These are phyloP conservation scores for Ypsolopha scabrella DNA, from an alignment of 2,888 invertebrate genomes.

Conservation along the genomic window DNA sequence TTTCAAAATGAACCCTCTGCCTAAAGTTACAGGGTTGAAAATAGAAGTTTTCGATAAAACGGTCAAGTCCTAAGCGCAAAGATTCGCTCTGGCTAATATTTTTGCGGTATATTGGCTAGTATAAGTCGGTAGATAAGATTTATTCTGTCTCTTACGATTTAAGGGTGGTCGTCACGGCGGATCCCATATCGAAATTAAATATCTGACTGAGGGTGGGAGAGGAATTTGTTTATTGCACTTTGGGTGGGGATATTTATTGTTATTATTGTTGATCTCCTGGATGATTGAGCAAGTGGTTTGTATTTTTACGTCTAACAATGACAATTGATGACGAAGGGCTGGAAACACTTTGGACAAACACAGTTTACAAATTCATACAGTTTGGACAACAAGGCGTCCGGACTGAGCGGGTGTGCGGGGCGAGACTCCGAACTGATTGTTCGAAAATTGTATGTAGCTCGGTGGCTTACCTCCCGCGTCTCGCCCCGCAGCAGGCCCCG, in stretches of 20 bases:
- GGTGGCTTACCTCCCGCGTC: too few species aligned
- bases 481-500: too few species aligned
- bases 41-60: conserved; percentile 15
- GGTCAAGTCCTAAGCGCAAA: conserved; percentile 35
- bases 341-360: too few species aligned
- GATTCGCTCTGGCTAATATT: conserved; percentile 64
- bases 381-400: too few species aligned
- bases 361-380: too few species aligned
- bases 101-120: conserved; percentile 61
- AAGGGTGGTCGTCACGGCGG: conserved; percentile 36
- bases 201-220: conserved; percentile 34
- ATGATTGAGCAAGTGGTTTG: too few species aligned
- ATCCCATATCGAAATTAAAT: conserved; percentile 66
- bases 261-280: neutral
- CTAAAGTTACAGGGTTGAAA: conserved; percentile 12
- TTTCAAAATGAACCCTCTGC: neutral
- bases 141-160: conserved; percentile 31
- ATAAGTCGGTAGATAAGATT: conserved; percentile 52
- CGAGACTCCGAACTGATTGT: too few species aligned
- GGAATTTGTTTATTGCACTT: conserved; percentile 19
- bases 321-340: too few species aligned
- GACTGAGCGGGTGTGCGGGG: too few species aligned
- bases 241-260: neutral
- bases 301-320: too few species aligned
- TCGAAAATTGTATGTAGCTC: too few species aligned